Evolutionary conservation across 2,797 vertebrate genomes (phyloP).

Genomic region (Hippopotamyrus pictus): DNA sequence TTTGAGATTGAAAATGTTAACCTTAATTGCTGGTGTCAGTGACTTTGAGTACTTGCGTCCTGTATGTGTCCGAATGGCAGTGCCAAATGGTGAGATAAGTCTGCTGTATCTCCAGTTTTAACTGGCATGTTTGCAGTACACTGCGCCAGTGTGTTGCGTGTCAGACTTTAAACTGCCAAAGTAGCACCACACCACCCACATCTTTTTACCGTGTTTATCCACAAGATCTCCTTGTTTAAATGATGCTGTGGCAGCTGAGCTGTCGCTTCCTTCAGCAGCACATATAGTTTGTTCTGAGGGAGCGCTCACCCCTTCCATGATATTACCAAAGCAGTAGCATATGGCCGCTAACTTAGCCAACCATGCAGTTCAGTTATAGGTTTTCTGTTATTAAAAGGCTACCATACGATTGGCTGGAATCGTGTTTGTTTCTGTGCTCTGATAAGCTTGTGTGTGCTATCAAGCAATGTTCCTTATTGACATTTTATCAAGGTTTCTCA

Average conservation of each 20-base stretch:
- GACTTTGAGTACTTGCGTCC: background rate
- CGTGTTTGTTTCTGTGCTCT: background rate
- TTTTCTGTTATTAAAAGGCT: background rate
- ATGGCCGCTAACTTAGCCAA: background rate
- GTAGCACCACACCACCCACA: background rate
- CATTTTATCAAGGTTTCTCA: background rate
- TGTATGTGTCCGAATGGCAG: background rate
- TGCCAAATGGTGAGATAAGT: background rate
- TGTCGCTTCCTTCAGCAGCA: background rate
- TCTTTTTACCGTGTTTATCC: background rate
- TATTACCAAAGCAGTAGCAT: background rate
- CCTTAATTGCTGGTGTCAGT: background rate
- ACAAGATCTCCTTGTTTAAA: background rate
- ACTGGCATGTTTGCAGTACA: background rate
- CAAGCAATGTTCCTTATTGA: background rate
- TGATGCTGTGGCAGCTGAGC: background rate
- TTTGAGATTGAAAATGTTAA: background rate
- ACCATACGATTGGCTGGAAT: background rate
- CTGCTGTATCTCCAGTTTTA: background rate
- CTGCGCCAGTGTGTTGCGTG: background rate
- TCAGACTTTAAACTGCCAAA: background rate
- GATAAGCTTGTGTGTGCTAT: background rate
- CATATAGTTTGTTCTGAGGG: background rate
- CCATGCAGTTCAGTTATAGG: background rate
- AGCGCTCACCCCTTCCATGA: background rate